Evolutionary conservation across 2,888 invertebrate genomes (phyloP), one percentile per base, ranked within the genome.

Genomic region (Anorthoa munda): DNA sequence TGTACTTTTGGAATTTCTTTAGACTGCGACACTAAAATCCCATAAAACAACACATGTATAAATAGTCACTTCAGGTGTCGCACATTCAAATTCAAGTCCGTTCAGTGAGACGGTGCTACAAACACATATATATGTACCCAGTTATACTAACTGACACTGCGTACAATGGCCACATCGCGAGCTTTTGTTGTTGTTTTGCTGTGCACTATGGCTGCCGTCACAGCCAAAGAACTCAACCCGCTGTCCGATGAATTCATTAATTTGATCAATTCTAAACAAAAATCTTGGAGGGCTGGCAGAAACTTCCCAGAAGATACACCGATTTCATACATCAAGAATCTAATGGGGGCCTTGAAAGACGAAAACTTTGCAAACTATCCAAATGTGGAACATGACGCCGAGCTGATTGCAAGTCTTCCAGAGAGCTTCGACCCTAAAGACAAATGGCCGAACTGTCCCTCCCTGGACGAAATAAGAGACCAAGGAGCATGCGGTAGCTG

Each of bases 351-450:
- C 2, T 51, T 58, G 26, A 1, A 51, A 51, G 31, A 58, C 48
- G 21, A 51, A 31, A 51, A 58, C 17, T 31, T 77, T 60, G 3
- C 3, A 7, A 51, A 48, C 15, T 53, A 63, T 39, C 23, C 56
- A 53, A 71, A 58, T 7, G n/a, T 56, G 13, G 7, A 48, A 48
- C 72, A 76, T 46, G 50, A 71, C 26, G 61, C 61, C 15, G 51
- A 58, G 48, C 63, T 70, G 13, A 76, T 77, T 63, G 77, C 77
- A 45, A 76, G 45, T 77, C 78, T 77, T 21, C 76, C 78, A 15
- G 63, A 76, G 11, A 76, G 58, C 31, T 76, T 76, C 39, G 71
- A 76, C 18, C 12, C 77, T n/a, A 53, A 72, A 13, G 64, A 72
- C 9, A 77, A 77, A 60, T 77, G 79, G 77, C 79, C 64, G 26